These are phyloP conservation scores for Crossaster papposus DNA, from an alignment of 53 echinoderm and acorn worm species.

Conservation along the genomic window DNA sequence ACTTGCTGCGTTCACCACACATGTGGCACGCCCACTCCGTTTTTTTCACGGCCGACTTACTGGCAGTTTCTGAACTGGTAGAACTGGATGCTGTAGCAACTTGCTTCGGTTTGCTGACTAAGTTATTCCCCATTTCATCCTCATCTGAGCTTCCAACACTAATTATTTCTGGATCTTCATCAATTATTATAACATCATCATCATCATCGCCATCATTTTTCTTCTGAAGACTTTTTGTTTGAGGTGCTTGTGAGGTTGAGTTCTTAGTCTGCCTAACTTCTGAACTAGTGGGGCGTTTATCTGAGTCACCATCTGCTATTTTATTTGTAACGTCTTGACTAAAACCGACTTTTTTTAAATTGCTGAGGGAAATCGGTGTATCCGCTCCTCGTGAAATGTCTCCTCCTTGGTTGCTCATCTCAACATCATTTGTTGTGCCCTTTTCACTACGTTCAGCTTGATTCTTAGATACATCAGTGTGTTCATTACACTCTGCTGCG, in stretches of 20 bases:
- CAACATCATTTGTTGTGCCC: background rate
- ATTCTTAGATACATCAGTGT: background rate
- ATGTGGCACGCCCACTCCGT: slow-evolving; percentile 24
- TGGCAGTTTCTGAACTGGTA: background rate
- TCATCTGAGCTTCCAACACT: slow-evolving; percentile 41
- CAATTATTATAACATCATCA: slow-evolving; percentile 35
- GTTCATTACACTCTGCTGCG: background rate
- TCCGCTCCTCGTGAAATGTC: background rate
- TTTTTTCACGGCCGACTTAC: background rate
- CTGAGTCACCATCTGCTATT: background rate
- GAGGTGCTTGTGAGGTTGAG: background rate
- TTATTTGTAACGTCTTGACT: background rate
- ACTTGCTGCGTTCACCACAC: slow-evolving; percentile 5
- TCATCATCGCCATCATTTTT: slow-evolving; percentile 5
- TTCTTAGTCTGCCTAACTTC: background rate
- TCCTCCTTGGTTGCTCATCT: background rate
- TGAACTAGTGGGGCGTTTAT: background rate
- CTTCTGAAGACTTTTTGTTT: background rate
- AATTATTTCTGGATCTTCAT: slow-evolving; percentile 40
- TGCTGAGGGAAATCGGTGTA: background rate
- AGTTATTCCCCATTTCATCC: background rate
- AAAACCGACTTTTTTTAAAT: background rate
- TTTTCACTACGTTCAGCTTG: background rate
- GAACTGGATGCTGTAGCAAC: background rate
- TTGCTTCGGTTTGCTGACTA: background rate